Conservation (phyloP, 2,113 vertebrate genomes). For the Aptenodytes patagonicus region DNA sequence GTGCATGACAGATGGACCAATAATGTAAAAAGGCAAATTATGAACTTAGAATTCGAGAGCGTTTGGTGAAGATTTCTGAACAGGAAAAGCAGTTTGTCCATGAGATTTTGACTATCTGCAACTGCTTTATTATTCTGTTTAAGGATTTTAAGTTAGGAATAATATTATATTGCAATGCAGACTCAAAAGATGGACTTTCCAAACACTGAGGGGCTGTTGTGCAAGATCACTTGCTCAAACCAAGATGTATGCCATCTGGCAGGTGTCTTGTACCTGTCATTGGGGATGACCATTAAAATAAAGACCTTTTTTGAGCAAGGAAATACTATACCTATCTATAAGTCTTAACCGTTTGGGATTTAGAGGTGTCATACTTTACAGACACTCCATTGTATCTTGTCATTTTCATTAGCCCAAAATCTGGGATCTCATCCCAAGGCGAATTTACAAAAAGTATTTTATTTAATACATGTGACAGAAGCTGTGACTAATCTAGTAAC, state of each 20-base stretch:
- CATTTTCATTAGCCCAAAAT: background rate
- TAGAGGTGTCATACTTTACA: background rate
- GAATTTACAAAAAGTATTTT: background rate
- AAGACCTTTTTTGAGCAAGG: background rate
- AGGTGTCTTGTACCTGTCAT: slow-evolving; percentile 10
- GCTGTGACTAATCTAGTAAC: background rate
- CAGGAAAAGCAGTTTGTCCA: background rate
- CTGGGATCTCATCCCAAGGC: background rate
- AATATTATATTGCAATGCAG: background rate
- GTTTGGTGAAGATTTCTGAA: background rate
- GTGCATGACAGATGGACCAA: background rate
- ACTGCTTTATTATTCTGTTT: background rate
- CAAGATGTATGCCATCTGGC: background rate
- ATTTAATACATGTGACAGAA: background rate
- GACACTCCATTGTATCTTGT: background rate
- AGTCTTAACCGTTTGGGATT: background rate
- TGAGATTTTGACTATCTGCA: background rate
- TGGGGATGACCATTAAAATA: background rate
- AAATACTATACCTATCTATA: background rate
- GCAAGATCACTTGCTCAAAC: background rate
- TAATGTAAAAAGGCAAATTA: background rate
- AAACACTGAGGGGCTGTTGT: background rate
- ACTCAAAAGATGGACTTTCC: background rate
- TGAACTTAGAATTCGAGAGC: background rate
- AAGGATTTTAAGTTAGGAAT: background rate